A percentile compares a stretch with the other conserved stretches of the same genome.
phyloP scores from a whole-genome alignment of 2,113 vertebrate species.

The Alethe diademata region DNA sequence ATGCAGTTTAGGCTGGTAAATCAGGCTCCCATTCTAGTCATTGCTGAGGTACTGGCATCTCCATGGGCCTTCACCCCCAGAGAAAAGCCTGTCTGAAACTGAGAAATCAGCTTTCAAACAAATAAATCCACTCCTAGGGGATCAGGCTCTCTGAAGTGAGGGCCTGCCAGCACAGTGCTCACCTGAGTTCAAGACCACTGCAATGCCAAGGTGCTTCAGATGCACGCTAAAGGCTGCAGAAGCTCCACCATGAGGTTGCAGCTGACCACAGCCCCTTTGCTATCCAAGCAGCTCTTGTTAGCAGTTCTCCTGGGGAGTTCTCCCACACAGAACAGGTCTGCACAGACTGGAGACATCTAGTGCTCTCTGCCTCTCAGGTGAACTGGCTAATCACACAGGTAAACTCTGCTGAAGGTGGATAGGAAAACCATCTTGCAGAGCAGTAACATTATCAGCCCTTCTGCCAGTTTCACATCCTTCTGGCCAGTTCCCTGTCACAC shows the following conservation, averaged over 20 bases:
- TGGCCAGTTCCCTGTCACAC: not conserved
- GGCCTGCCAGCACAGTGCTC: not conserved
- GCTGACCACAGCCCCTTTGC: not conserved
- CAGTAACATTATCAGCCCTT: not conserved
- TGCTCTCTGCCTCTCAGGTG: not conserved
- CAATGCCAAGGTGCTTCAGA: not conserved
- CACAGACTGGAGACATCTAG: not conserved
- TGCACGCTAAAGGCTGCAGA: rapidly evolving
- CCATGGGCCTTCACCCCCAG: rapidly evolving
- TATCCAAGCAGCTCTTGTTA: not conserved
- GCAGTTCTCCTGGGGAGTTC: not conserved
- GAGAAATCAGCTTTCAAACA: not conserved
- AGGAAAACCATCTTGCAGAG: not conserved
- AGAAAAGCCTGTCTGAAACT: not conserved
- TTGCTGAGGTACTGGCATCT: not conserved
- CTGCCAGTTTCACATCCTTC: not conserved
- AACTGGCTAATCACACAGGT: not conserved
- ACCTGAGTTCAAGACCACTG: not conserved
- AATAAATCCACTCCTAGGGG: not conserved
- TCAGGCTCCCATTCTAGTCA: not conserved
- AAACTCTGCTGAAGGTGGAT: not conserved
- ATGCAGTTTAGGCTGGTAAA: not conserved
- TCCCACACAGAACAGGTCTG: not conserved
- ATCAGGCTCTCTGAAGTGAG: not conserved
- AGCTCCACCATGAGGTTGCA: not conserved